Base-by-base conservation (phyloP, 2,113 vertebrate genomes). In the Elgaria multicarinata region DNA sequence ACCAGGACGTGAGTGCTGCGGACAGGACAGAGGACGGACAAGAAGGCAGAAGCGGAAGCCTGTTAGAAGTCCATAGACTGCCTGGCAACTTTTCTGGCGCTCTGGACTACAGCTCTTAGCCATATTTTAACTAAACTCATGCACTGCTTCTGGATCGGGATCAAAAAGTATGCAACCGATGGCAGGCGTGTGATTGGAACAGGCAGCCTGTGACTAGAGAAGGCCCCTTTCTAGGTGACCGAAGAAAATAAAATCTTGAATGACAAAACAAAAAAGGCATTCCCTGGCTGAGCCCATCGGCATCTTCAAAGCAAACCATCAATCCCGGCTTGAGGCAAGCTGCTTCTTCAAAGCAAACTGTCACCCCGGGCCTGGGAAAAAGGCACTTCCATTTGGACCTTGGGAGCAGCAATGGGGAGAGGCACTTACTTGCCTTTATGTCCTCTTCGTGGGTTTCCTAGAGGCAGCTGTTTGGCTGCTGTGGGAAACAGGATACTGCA, bases 1-100 rank as follows among this genome's bases (percentile, higher is more conserved):
- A 99, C 96, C 83, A 98, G 98, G 95, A 99, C 96, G 83, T 98
- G 99, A 13, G 99, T 99, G 96, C 99, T 99, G 92, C 44, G 75
- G 66, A 7, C 20, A 28, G 6, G 7, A 12, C 12, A 31, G 55
- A 46, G n/a, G n/a, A n/a, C 90, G 0, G 46, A 62, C 1, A 33
- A 28, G 55, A 39, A 36, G 33, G 50, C 1, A 5, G 6, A 64
- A 8, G 39, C 20, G 50, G 1, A 53, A 72, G 64, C 0, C 9
- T 1, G 2, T 58, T 62, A 4, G 72, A 82, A 85, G 62, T 83
- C 79, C 20, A 10, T 26, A 83, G 1, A 76, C 53, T 87, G 71
- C 88, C 31, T 7, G 4, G 2, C 83, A 72, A 31, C 8, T 44
- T 39, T 42, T 62, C 46, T 0, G 0, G 0, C 0, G 22, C 36